Evolutionary conservation across 2,888 invertebrate species (phyloP), one percentile per base, ranked within the genome.

Genomic region (Lumbricus terrestris): DNA sequence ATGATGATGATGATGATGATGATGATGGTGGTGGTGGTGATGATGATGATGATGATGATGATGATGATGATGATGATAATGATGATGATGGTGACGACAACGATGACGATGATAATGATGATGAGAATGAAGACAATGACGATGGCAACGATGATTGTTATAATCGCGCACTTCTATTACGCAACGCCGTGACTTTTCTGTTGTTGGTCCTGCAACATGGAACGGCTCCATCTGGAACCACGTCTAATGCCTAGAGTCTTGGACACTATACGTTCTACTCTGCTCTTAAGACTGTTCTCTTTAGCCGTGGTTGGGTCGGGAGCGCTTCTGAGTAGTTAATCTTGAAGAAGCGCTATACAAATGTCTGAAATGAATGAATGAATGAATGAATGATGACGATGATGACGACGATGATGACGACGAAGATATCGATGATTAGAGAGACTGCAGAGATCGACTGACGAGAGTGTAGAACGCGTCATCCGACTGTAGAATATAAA

Each of bases 381-480:
- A 69, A 1, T 15, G n/a, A 3, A 8, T 16, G 1, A n/a, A 29
- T 11, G 16, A 69, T n/a, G 69, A n/a, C 1, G 29, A 69, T 16
- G 69, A 69, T n/a, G 1, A 69, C 69, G 13, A 69, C n/a, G n/a
- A n/a, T 11, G 69, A 29, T 23, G 2, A 54, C 11, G 20, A 54
- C 6, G 20, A 54, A 0, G 8, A 69, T 13, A n/a, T 13, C 16
- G 69, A 69, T 69, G n/a, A 69, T 69, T 15, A n/a, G 29, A n/a
- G 29, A 23, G 0, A 54, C 23, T 29, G 69, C 23, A 54, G 3
- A 54, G 54, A 54, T 29, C 8, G 11, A 69, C 69, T 69, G n/a
- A 90, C 91, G 94, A 54, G 95, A 91, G 33, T 95, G 93, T 89
- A 95, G 94, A 92, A 95, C 94, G 37, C 95, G 93, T 35, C 40